phyloP scores from a whole-genome alignment of 2,113 vertebrate genomes.

The Guaruba guarouba region DNA sequence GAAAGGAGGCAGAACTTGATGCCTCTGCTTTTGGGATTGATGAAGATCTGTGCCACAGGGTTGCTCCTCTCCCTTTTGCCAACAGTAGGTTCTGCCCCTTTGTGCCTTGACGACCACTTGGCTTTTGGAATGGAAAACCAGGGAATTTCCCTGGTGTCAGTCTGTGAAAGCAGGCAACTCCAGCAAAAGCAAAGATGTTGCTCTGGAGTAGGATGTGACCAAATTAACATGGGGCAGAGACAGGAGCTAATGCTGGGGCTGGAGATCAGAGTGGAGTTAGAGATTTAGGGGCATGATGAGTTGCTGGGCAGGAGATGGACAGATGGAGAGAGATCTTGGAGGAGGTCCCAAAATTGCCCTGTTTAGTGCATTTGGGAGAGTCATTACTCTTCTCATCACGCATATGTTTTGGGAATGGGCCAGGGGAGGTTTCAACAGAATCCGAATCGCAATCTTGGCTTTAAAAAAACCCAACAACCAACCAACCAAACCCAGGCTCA shows the following conservation, averaged over 20 bases:
- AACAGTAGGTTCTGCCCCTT: background rate
- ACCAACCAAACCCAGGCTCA: background rate
- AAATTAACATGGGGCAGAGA: background rate
- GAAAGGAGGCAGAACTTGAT: background rate
- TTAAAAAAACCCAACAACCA: background rate
- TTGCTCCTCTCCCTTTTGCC: background rate
- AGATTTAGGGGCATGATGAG: background rate
- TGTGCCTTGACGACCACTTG: background rate
- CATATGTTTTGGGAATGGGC: slow-evolving; percentile 23
- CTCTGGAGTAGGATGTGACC: background rate
- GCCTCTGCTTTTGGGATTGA: background rate
- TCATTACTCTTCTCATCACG: background rate
- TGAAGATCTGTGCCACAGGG: background rate
- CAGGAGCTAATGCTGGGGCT: accelerated
- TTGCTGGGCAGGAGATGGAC: slow-evolving; percentile 27
- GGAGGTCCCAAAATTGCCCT: slow-evolving; percentile 38
- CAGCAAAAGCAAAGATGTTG: background rate
- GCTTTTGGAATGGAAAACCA: background rate
- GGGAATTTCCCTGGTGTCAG: background rate
- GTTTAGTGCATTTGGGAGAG: slow-evolving; percentile 33
- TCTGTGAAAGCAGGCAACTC: background rate
- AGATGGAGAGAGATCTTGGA: slow-evolving; percentile 56
- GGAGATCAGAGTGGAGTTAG: background rate
- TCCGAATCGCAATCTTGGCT: background rate
- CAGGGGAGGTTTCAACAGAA: slow-evolving; percentile 24